These are phyloP conservation scores for Chromoteleia sp. DNA, from an alignment of 2,888 invertebrate genomes.

Conservation along the genomic window DNA sequence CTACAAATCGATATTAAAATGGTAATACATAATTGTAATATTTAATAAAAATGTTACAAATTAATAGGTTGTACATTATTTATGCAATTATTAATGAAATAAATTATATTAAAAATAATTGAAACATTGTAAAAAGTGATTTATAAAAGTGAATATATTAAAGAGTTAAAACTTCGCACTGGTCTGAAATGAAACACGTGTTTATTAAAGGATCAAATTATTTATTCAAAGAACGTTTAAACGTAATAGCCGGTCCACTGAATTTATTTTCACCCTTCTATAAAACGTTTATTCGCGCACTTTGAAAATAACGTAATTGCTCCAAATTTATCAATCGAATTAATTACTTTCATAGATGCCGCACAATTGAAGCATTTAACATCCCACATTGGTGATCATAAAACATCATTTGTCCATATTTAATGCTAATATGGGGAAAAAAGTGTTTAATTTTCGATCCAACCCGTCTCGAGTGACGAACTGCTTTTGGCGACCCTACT, in stretches of 20 bases:
- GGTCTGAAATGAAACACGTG: background rate
- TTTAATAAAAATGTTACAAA: too few relatives aligned
- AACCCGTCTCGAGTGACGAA: background rate
- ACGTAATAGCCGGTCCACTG: background rate
- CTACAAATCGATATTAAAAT: too few relatives aligned
- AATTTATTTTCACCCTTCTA: conserved; percentile 2
- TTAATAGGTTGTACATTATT: too few relatives aligned
- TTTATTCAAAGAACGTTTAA: conserved; percentile 19
- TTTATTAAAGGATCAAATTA: conserved; percentile 1
- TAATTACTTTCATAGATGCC: conserved; percentile 17
- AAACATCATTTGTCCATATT: conserved; percentile 55
- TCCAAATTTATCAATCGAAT: conserved; percentile 35
- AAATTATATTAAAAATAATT: too few relatives aligned
- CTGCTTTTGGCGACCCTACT: conserved; percentile 43
- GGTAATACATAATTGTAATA: too few relatives aligned
- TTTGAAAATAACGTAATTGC: conserved; percentile 25
- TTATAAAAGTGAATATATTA: too few relatives aligned
- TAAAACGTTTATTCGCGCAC: conserved; percentile 3
- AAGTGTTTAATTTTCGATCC: conserved; percentile 42
- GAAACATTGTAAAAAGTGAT: too few relatives aligned
- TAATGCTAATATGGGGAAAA: conserved; percentile 44
- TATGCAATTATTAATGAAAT: too few relatives aligned
- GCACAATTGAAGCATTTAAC: conserved; percentile 30
- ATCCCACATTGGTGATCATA: conserved; percentile 23
- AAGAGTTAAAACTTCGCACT: background rate